Percentiles rank a stretch among this genome's conserved stretches.
Conservation (phyloP, 2,888 invertebrate genomes). For the Microctonus hyperodae region DNA sequence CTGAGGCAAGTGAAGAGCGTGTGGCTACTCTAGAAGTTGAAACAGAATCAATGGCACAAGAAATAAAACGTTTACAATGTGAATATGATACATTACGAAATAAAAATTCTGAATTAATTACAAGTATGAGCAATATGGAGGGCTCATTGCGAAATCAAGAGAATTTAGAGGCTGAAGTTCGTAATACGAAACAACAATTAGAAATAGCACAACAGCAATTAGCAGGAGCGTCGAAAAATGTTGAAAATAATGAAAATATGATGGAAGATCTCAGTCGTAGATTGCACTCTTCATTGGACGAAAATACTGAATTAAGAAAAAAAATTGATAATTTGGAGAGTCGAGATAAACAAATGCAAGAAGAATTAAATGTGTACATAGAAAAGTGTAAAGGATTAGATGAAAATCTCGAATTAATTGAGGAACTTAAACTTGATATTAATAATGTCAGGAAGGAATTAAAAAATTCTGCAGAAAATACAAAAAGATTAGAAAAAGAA, state of each 20-base stretch:
- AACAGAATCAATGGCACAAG: slow-evolving; percentile 59
- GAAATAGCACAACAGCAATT: slow-evolving; percentile 64
- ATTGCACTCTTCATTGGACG: slow-evolving; percentile 46
- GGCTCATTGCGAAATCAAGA: slow-evolving; percentile 65
- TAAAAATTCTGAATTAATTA: slow-evolving; percentile 47
- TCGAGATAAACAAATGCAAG: slow-evolving; percentile 48
- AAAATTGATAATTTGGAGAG: slow-evolving; percentile 59
- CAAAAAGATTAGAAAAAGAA: slow-evolving; percentile 62
- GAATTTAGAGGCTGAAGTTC: slow-evolving; percentile 66
- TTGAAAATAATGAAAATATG: slow-evolving; percentile 47
- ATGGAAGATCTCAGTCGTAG: slow-evolving; percentile 42
- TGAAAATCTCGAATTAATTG: slow-evolving; percentile 47
- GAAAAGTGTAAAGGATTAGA: slow-evolving; percentile 48
- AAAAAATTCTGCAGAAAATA: slow-evolving; percentile 56
- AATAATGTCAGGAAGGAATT: slow-evolving; percentile 57
- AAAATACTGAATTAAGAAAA: slow-evolving; percentile 57
- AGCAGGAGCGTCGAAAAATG: slow-evolving; percentile 56
- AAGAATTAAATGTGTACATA: slow-evolving; percentile 45
- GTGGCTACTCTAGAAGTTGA: slow-evolving; percentile 57
- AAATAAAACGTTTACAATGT: slow-evolving; percentile 63
- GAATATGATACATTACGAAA: slow-evolving; percentile 47
- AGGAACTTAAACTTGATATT: slow-evolving; percentile 51
- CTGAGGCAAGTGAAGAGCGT: slow-evolving; percentile 58
- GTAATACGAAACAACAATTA: slow-evolving; percentile 66
- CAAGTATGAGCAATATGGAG: slow-evolving; percentile 47